Percentiles rank a stretch among this genome's conserved stretches.
These are phyloP conservation scores for Hippoglossus hippoglossus DNA, from an alignment of 2,797 vertebrate species.

Conservation along the genomic window DNA sequence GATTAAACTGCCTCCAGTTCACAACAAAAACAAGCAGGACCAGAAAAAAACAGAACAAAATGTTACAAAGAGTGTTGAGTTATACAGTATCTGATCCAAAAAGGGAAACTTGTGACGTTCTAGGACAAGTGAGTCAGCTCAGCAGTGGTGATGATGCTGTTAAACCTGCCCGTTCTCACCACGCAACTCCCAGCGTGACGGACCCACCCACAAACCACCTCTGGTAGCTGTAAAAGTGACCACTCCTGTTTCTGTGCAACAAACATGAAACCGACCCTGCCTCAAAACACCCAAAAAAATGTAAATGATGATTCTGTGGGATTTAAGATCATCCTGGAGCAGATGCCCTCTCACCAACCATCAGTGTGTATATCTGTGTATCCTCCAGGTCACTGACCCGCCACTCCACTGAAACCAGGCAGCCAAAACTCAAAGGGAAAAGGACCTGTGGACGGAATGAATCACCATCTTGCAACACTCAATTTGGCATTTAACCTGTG, in stretches of 20 bases:
- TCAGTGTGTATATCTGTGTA: not conserved
- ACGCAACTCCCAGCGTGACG: conserved; percentile 9
- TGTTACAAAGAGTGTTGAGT: not conserved
- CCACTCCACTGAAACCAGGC: conserved; percentile 27
- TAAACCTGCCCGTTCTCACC: conserved; percentile 25
- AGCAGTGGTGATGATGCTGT: conserved; percentile 15
- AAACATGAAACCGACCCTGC: conserved; percentile 25
- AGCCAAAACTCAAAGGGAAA: conserved; percentile 12
- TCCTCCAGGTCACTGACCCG: conserved; percentile 2
- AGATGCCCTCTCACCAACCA: conserved; percentile 1
- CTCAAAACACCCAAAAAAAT: not conserved
- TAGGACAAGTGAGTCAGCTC: conserved; percentile 48
- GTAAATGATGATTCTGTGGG: not conserved
- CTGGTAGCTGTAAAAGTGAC: not conserved
- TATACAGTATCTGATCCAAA: conserved; percentile 25
- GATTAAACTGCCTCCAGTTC: not conserved
- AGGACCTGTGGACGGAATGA: conserved; percentile 24
- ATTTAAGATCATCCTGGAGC: not conserved
- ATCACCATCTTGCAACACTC: conserved; percentile 31
- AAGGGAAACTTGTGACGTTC: conserved; percentile 42
- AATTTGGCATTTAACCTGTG: not conserved
- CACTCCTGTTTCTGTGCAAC: conserved; percentile 26
- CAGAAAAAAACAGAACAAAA: not conserved
- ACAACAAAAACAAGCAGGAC: conserved; percentile 1
- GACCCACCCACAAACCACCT: conserved; percentile 47